Conservation (phyloP, 2,113 vertebrate genomes). For the Tenebrosternarchus preto region DNA sequence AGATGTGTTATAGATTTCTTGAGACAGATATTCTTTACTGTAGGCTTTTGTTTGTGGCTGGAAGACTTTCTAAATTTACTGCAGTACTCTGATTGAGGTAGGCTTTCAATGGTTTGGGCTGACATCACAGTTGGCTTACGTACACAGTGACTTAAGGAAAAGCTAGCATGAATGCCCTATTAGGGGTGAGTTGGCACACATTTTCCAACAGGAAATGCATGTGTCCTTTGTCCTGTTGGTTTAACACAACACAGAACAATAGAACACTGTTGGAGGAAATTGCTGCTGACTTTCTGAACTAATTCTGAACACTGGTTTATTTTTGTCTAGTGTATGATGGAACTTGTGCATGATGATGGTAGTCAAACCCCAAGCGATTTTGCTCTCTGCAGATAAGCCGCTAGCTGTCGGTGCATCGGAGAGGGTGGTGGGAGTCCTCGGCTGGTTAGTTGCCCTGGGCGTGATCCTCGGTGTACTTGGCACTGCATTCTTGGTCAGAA, state of each 20-base stretch:
- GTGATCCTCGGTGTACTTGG: constrained; percentile 72
- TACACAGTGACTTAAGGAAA: constrained; percentile 40
- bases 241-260: constrained; percentile 35
- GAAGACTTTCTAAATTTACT: constrained; percentile 41
- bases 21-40: constrained; percentile 33
- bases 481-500: constrained; percentile 73
- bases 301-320: background rate
- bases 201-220: constrained; percentile 34
- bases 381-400: constrained; percentile 66
- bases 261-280: background rate
- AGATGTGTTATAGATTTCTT: constrained; percentile 23
- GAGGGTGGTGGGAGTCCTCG: constrained; percentile 73
- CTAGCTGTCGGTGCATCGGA: constrained; percentile 68
- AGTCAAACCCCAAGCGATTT: constrained; percentile 22
- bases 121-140: constrained; percentile 44
- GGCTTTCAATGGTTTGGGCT: constrained; percentile 38
- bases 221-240: constrained; percentile 22
- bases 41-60: constrained; percentile 29
- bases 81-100: constrained; percentile 9
- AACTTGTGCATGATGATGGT: background rate
- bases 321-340: background rate
- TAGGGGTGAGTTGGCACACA: constrained; percentile 41
- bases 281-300: no score
- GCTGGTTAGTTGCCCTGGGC: constrained; percentile 72
- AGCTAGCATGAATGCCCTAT: constrained; percentile 44